These are phyloP conservation scores for Anthopleura xanthogrammica DNA, from an alignment of 92 coral and sea anemone species.

Conservation along the genomic window DNA sequence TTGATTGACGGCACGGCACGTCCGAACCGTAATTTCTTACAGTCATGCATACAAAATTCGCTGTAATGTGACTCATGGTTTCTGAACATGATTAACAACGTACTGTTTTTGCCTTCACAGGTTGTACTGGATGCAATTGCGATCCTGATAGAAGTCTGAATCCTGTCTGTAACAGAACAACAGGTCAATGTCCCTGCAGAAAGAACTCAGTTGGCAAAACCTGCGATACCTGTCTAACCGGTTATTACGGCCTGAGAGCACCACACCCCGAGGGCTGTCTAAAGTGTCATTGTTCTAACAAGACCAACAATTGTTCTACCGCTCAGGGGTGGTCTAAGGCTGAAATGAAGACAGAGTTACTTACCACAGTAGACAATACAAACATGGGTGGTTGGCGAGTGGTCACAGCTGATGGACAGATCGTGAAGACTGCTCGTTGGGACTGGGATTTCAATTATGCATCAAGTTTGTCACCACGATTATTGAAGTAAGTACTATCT, in stretches of 20 bases:
- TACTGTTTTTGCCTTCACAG: conserved; percentile 30
- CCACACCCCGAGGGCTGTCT: conserved; percentile 83
- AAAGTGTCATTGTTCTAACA: conserved; percentile 86
- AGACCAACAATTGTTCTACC: conserved; percentile 54
- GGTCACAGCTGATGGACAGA: conserved; percentile 30
- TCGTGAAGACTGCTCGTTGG: not conserved
- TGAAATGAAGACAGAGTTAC: conserved; percentile 24
- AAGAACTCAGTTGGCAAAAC: conserved; percentile 45
- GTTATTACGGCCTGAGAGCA: conserved; percentile 70
- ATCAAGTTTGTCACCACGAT: not conserved
- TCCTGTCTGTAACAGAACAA: conserved; percentile 65
- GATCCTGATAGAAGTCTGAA: conserved; percentile 62
- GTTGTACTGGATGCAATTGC: conserved; percentile 82
- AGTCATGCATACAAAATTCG: too few relatives aligned
- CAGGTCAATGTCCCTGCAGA: conserved; percentile 83
- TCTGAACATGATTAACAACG: too few relatives aligned
- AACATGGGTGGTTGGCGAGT: conserved; percentile 66
- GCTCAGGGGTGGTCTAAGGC: conserved; percentile 58
- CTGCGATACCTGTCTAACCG: conserved; percentile 69
- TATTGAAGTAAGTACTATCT: not conserved
- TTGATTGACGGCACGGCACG: too few relatives aligned
- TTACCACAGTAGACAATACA: not conserved
- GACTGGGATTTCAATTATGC: not conserved
- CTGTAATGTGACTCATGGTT: too few relatives aligned
- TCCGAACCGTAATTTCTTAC: too few relatives aligned